Evolutionary conservation across 2,113 vertebrate genomes (phyloP).

Genomic region (Neodon shergylaensis): DNA sequence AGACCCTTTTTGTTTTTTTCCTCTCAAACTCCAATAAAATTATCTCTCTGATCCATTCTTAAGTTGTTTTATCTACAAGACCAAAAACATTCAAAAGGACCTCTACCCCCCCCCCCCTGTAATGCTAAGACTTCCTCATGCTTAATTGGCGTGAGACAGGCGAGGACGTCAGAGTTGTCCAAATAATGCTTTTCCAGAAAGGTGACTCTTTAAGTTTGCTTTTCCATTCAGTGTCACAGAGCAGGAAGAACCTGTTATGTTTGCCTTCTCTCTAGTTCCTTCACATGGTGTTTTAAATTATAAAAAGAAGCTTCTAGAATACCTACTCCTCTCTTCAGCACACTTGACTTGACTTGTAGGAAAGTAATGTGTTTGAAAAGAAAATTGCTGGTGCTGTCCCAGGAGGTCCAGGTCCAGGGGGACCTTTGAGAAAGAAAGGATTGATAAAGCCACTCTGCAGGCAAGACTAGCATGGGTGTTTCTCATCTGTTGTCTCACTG

Average conservation of each 20-base stretch:
- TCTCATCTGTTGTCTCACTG: not conserved
- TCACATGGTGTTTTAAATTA: not conserved
- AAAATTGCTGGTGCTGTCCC: not conserved
- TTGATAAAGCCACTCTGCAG: not conserved
- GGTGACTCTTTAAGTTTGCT: not conserved
- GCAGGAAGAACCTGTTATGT: not conserved
- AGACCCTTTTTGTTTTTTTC: not conserved
- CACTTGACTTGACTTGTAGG: not conserved
- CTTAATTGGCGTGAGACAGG: not conserved
- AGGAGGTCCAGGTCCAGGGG: not conserved
- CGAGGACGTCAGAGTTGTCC: not conserved
- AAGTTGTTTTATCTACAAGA: not conserved
- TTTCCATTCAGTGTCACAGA: not conserved
- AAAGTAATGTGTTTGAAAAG: not conserved
- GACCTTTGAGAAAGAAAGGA: not conserved
- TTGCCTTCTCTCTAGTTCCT: not conserved
- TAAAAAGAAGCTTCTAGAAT: not conserved
- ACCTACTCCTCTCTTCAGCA: not conserved
- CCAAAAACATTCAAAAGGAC: not conserved
- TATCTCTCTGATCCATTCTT: not conserved
- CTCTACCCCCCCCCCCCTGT: not conserved
- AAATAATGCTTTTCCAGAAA: not conserved
- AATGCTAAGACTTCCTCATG: not conserved
- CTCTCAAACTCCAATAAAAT: not conserved
- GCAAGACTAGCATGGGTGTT: not conserved